Evolutionary conservation across 23 tunicate species (phyloP).

Genomic region (Trididemnum nubilum): DNA sequence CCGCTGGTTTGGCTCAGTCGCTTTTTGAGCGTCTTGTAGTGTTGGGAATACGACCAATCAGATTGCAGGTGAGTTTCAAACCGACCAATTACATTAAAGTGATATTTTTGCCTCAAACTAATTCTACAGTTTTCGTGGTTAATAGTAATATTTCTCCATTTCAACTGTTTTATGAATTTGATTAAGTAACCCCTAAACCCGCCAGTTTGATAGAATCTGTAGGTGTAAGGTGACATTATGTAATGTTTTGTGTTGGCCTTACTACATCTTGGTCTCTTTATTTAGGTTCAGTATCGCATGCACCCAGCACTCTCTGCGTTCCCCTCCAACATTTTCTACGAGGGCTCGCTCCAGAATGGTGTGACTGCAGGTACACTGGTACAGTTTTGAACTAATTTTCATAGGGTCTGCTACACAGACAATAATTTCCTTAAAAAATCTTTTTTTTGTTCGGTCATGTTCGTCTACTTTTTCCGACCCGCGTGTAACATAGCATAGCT

Average conservation of each 20-base stretch:
- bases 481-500: no score
- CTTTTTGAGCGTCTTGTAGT: conserved; percentile 93
- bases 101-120: no score
- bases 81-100: not conserved
- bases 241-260: no score
- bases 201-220: no score
- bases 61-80: conserved; percentile 74
- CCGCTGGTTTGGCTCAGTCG: conserved; percentile 94
- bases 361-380: conserved; percentile 92
- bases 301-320: conserved; percentile 98
- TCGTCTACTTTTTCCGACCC: no score
- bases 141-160: no score
- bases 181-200: not conserved
- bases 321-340: conserved; percentile 96
- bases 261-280: no score
- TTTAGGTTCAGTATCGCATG: conserved; percentile 96
- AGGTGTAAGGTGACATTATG: no score
- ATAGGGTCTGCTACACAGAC: no score
- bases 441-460: not conserved
- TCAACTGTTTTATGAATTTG: no score
- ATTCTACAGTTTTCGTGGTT: no score
- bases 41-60: conserved; percentile 92
- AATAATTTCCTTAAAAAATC: not conserved
- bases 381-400: not conserved
- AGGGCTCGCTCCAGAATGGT: conserved; percentile 96